Percentiles rank a stretch among this genome's conserved stretches.
phyloP scores from a whole-genome alignment of 2,113 vertebrate genomes.

The Brevimyrus niger region DNA sequence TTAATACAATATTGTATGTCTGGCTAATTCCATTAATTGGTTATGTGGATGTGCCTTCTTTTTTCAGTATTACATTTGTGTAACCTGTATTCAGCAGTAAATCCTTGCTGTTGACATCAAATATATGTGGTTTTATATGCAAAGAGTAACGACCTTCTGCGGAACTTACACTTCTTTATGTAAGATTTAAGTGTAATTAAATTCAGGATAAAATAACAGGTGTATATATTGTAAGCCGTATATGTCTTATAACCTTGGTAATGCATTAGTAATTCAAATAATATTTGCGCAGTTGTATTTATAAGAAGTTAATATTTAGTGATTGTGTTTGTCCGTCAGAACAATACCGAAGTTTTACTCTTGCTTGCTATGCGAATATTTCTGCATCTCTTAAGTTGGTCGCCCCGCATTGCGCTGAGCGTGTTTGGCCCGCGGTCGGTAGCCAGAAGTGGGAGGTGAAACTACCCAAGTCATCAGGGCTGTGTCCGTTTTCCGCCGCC shows the following conservation, averaged over 20 bases:
- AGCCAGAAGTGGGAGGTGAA: background rate
- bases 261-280: background rate
- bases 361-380: background rate
- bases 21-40: background rate
- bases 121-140: background rate
- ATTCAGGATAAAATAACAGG: background rate
- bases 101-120: background rate
- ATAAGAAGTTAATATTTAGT: background rate
- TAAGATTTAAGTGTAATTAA: background rate
- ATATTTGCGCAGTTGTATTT: background rate
- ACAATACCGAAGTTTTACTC: background rate
- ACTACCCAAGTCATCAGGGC: background rate
- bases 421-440: background rate
- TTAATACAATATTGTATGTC: background rate
- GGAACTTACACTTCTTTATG: background rate
- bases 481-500: background rate
- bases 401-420: background rate
- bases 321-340: background rate
- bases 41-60: background rate
- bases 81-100: background rate
- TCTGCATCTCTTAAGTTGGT: background rate
- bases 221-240: background rate
- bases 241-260: background rate
- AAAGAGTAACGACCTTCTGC: background rate
- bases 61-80: background rate